Base-by-base conservation (phyloP, 2,888 invertebrate genomes). In the Lottia scabra region DNA sequence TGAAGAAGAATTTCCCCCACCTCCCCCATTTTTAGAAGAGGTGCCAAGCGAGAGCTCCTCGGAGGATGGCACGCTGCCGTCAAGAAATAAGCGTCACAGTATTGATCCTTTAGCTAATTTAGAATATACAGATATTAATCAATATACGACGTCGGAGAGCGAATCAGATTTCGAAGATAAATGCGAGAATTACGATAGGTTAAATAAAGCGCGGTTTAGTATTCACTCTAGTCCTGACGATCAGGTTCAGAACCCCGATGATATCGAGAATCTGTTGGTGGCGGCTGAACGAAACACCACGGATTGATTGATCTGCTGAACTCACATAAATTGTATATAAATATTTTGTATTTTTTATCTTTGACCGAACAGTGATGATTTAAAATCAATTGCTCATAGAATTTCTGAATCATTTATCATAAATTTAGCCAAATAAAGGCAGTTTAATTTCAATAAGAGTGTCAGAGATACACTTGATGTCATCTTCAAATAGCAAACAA, bases 91-190 rank as follows among this genome's bases (percentile, higher is more conserved):
- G 73, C 72, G 83, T 15, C 68, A 72, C 12, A 85, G 83, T 68
- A 67, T 81, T 10, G 86, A 86, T 70, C 85, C 85, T 8, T 66
- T 85, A 26, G 80, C 80, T 26, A 79, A 78, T 23, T 74, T 86
- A 44, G 84, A 85, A 73, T 78, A 82, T 73, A 74, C 80, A 19
- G 76, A 76, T 38, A 77, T 79, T 15, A 77, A 76, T 26, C 78
- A 78, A 66, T 83, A 81, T 56, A 83, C 83, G 13, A 82, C 81
- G 67, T 83, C 83, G 30, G 83, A 83, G 44, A 82, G 81, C 63
- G 82, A 82, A 68, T 81, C 80, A 68, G 83, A 81, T 62, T 80
- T 77, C 67, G 78, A 78, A 65, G 77, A 70, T 16, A 66, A 72
- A 16, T 70, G 65, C 13, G 45, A 45, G 2, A 15, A 44, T 19